These are phyloP conservation scores for Bos indicus DNA, from an alignment of 2,113 vertebrate genomes.

Conservation along the genomic window DNA sequence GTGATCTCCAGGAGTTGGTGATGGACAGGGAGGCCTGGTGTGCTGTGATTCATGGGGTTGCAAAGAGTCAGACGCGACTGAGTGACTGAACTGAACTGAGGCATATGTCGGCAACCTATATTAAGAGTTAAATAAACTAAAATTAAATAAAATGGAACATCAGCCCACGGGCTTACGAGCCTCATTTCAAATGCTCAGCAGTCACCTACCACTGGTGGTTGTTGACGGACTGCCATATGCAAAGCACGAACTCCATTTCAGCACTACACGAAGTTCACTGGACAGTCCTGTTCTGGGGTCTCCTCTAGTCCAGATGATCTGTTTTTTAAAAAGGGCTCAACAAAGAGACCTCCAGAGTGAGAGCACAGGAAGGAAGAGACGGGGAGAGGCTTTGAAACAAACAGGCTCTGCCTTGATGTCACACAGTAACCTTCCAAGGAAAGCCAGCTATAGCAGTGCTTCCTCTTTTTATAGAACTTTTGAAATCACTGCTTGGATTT, in stretches of 20 bases:
- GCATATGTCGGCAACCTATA: neutral
- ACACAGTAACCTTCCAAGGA: neutral
- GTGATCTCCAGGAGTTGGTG: too few species aligned
- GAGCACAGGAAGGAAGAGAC: neutral
- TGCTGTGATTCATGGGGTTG: too few species aligned
- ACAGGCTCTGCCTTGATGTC: neutral
- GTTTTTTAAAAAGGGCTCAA: neutral
- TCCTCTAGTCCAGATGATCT: neutral
- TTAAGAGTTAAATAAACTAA: neutral
- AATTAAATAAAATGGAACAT: neutral
- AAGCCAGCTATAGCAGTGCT: fast-evolving
- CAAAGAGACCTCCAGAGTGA: neutral
- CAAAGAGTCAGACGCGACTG: too few species aligned
- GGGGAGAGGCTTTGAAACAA: neutral
- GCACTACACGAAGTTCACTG: neutral
- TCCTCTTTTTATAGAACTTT: neutral
- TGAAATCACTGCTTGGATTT: neutral
- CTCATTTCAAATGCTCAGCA: neutral
- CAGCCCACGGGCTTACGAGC: neutral
- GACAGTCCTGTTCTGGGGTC: neutral
- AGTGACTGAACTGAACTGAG: too few species aligned
- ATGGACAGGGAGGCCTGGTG: too few species aligned
- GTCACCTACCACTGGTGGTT: neutral
- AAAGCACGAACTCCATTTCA: neutral
- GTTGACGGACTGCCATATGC: neutral